Evolutionary conservation across 1,140 invertebrate genomes (phyloP).

Genomic region (Akabosia matsudoensis): DNA sequence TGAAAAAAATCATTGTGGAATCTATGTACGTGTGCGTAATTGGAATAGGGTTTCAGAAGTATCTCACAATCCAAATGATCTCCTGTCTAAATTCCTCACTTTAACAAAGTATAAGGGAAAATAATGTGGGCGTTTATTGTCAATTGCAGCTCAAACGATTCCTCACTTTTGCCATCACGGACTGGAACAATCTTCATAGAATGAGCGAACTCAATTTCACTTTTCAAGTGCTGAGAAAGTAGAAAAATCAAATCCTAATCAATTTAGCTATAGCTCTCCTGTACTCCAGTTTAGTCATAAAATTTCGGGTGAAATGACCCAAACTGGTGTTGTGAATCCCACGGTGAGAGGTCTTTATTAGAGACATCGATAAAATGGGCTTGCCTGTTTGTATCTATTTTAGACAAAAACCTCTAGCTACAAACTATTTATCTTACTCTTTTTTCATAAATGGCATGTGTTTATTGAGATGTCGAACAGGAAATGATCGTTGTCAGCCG

Average conservation of each 20-base stretch:
- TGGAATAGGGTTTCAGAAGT: not conserved
- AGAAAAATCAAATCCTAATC: constrained; percentile 46
- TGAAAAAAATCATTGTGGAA: too few species aligned
- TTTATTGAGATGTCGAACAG: not conserved
- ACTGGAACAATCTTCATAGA: constrained; percentile 12
- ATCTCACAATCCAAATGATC: too few species aligned
- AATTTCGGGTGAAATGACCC: constrained; percentile 39
- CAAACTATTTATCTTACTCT: not conserved
- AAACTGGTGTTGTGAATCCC: constrained; percentile 45
- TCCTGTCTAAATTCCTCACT: too few species aligned
- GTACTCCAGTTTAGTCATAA: constrained; percentile 37
- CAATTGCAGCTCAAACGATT: not conserved
- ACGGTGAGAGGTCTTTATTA: constrained; percentile 36
- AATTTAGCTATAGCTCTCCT: constrained; percentile 41
- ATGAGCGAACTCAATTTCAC: not conserved
- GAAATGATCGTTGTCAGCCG: constrained; percentile 14
- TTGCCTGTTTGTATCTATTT: not conserved
- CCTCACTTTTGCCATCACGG: not conserved
- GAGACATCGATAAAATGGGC: not conserved
- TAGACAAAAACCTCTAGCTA: not conserved
- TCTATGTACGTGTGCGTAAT: not conserved
- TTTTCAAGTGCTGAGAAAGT: constrained; percentile 3
- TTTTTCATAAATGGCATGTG: constrained; percentile 3
- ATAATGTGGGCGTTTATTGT: too few species aligned
- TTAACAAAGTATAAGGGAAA: not conserved